phyloP scores from a whole-genome alignment of 2,888 invertebrate genomes.

The Serrognathus titanus region DNA sequence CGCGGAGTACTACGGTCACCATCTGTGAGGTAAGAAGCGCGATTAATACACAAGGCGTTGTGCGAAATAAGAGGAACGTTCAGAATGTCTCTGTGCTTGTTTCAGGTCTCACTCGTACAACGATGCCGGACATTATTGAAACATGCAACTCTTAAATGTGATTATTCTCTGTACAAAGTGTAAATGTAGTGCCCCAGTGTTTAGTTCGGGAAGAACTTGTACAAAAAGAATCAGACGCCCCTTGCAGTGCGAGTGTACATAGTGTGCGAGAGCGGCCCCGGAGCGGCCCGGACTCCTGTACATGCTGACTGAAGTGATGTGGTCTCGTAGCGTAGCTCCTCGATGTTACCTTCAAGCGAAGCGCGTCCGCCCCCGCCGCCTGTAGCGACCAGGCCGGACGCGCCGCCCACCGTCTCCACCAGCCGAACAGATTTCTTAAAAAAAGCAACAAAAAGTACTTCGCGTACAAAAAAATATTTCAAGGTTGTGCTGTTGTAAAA shows the following conservation, averaged over 20 bases:
- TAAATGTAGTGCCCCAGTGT: slow-evolving; percentile 53
- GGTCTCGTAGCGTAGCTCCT: slow-evolving; percentile 53
- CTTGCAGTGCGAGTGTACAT: slow-evolving; percentile 20
- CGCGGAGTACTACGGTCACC: slow-evolving; percentile 91
- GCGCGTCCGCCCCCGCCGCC: slow-evolving; percentile 27
- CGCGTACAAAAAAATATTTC: slow-evolving; percentile 46
- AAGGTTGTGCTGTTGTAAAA: slow-evolving; percentile 53
- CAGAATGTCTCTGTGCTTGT: slow-evolving; percentile 28
- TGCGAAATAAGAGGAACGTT: too few relatives aligned
- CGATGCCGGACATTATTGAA: slow-evolving; percentile 48
- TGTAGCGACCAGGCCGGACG: slow-evolving; percentile 30
- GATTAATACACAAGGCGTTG: too few relatives aligned
- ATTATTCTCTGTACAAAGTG: slow-evolving; percentile 64
- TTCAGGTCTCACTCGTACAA: slow-evolving; percentile 48
- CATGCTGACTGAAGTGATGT: slow-evolving; percentile 43
- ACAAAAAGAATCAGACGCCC: slow-evolving; percentile 35
- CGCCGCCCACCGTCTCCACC: slow-evolving; percentile 28
- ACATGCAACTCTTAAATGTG: slow-evolving; percentile 56
- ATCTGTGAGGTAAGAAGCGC: slow-evolving; percentile 62
- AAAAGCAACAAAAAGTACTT: slow-evolving; percentile 38
- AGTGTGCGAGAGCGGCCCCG: slow-evolving; percentile 42
- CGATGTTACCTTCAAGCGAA: slow-evolving; percentile 54
- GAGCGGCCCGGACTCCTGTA: slow-evolving; percentile 35
- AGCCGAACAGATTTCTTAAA: slow-evolving; percentile 35
- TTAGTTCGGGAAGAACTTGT: slow-evolving; percentile 48